These are phyloP conservation scores for Xerus rutilus DNA, from an alignment of 2,797 vertebrate genomes.

Conservation along the genomic window DNA sequence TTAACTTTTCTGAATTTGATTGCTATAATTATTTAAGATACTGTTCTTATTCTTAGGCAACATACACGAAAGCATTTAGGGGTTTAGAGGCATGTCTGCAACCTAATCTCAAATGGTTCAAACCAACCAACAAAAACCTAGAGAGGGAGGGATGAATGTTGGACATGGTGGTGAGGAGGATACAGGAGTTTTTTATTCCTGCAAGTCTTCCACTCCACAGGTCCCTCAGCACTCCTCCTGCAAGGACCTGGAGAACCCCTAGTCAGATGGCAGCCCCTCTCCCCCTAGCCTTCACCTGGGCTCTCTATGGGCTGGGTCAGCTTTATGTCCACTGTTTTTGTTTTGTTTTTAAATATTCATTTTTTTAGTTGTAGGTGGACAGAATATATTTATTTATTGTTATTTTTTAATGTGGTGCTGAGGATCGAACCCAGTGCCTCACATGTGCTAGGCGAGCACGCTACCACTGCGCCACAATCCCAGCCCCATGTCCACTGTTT, in stretches of 20 bases:
- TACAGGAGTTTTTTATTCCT: not conserved
- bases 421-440: too few species aligned
- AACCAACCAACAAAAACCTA: not conserved
- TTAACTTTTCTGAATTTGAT: conserved; percentile 38
- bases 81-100: not conserved
- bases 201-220: not conserved
- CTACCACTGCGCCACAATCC: too few species aligned
- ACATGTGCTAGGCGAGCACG: too few species aligned
- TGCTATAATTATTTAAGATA: not conserved
- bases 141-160: not conserved
- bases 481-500: too few species aligned
- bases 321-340: not conserved
- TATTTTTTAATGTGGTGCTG: too few species aligned
- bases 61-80: conserved; percentile 8
- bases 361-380: too few species aligned
- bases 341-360: too few species aligned
- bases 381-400: too few species aligned
- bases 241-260: not conserved
- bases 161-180: not conserved
- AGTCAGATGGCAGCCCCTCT: not conserved
- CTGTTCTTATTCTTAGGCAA: conserved; percentile 38
- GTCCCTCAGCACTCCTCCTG: not conserved
- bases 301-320: not conserved
- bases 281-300: not conserved
- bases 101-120: conserved; percentile 37